Conservation (phyloP, 2,888 invertebrate species). For the Netelia inedita region DNA sequence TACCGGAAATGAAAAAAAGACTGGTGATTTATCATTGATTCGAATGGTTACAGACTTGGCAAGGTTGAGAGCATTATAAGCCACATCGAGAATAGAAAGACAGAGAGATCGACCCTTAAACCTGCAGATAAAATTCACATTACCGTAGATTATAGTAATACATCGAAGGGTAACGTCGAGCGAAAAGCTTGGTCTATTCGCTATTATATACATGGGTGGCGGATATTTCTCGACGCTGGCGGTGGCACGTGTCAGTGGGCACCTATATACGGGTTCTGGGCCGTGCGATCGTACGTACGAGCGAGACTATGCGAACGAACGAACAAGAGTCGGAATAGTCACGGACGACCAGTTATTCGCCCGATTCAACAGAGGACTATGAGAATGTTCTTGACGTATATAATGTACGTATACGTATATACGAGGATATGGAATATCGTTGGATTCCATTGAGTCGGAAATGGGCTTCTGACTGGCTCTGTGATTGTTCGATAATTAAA, state of each 20-base stretch:
- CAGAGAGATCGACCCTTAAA: conserved; percentile 9
- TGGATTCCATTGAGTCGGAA: conserved; percentile 27
- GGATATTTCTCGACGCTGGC: conserved; percentile 13
- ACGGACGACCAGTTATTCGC: conserved; percentile 45
- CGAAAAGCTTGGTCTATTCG: conserved; percentile 13
- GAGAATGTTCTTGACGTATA: conserved; percentile 42
- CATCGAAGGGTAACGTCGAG: conserved; percentile 29
- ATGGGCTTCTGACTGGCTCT: background rate
- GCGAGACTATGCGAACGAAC: conserved; percentile 56
- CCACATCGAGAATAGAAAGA: conserved; percentile 14
- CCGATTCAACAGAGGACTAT: conserved; percentile 38
- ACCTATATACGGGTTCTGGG: conserved; percentile 33
- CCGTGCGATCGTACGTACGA: conserved; percentile 55
- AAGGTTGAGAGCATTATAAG: background rate
- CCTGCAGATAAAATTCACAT: conserved; percentile 55
- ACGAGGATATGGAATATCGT: conserved; percentile 15
- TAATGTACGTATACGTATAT: background rate
- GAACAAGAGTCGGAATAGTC: conserved; percentile 46
- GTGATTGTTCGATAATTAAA: conserved; percentile 3
- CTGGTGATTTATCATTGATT: background rate
- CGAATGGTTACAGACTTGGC: background rate
- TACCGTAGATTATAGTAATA: conserved; percentile 52
- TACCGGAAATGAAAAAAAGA: background rate
- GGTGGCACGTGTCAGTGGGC: conserved; percentile 40
- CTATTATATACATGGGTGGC: background rate